These are phyloP conservation scores for Falco punctatus DNA, from an alignment of 2,113 vertebrate species.

Conservation along the genomic window DNA sequence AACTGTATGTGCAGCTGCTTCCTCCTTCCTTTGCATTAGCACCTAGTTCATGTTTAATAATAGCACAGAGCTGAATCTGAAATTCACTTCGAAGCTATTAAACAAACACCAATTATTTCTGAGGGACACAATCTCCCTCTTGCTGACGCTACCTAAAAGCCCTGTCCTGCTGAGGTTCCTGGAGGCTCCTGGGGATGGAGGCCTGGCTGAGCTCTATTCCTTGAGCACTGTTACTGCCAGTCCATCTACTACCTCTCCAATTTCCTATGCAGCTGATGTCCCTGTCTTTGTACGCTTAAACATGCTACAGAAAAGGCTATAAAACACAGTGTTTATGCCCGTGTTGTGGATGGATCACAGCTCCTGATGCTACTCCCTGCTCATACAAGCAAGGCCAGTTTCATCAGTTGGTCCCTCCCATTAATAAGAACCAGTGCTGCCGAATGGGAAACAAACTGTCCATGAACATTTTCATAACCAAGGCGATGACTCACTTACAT, in stretches of 20 bases:
- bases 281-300: background rate
- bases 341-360: background rate
- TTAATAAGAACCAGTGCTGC: background rate
- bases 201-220: background rate
- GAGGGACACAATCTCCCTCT: background rate
- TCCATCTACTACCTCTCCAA: background rate
- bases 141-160: background rate
- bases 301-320: background rate
- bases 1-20: background rate
- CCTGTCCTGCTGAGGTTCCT: background rate
- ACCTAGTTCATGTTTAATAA: slow-evolving; percentile 8
- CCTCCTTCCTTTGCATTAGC: background rate
- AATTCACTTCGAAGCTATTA: background rate
- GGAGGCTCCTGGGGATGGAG: background rate
- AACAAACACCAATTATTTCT: slow-evolving; percentile 8
- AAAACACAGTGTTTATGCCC: background rate
- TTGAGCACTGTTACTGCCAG: background rate
- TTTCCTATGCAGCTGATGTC: background rate
- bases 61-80: background rate
- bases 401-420: background rate
- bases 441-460: background rate
- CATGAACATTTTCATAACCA: background rate
- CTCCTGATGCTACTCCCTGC: background rate
- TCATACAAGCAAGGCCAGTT: background rate
- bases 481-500: background rate